Conservation (phyloP, 2,888 invertebrate genomes). For the Torymus auratus region DNA sequence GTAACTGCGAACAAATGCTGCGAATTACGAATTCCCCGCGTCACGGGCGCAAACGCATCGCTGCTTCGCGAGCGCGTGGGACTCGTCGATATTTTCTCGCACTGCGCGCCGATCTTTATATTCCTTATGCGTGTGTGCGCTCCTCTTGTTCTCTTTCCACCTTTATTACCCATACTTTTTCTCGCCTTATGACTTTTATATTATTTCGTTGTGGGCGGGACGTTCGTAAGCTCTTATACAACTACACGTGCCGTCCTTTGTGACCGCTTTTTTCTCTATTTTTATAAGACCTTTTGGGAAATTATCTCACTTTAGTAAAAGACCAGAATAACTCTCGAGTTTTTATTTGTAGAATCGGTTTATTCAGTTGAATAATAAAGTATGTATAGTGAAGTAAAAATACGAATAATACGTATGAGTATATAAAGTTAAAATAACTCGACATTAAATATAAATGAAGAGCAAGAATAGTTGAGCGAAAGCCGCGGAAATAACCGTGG, state of each 20-base stretch:
- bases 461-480: no score
- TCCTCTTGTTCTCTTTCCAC: constrained; percentile 6
- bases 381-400: no score
- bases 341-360: no score
- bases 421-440: no score
- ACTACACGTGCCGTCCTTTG: not conserved
- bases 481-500: no score
- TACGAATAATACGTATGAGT: no score
- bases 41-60: not conserved
- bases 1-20: constrained; percentile 68
- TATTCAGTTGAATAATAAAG: no score
- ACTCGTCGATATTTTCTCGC: constrained; percentile 17
- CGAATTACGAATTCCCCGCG: constrained; percentile 70
- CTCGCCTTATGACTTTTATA: constrained; percentile 21
- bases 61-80: not conserved
- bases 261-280: constrained; percentile 1
- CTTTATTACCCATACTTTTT: constrained; percentile 28
- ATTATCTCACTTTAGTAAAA: no score
- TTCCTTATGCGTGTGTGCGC: not conserved
- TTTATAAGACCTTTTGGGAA: no score
- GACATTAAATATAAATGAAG: no score
- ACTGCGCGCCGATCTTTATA: constrained; percentile 8
- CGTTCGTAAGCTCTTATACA: constrained; percentile 39
- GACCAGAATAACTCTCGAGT: no score
- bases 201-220: constrained; percentile 41